phyloP scores from a whole-genome alignment of 2,888 invertebrate genomes.

The Brachypalpus laphriformis region DNA sequence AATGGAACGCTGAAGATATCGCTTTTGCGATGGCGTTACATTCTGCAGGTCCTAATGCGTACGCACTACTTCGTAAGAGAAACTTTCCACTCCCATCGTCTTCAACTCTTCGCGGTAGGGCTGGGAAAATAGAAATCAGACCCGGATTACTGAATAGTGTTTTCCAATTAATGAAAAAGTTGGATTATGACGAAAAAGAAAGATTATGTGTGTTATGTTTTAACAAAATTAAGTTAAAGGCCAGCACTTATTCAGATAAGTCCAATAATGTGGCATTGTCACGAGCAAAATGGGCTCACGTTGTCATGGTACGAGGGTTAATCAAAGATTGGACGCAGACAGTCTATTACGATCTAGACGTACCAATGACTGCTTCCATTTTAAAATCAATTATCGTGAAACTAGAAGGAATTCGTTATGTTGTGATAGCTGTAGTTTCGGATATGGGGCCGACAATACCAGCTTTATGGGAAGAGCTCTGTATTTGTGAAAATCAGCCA shows the following conservation, averaged over 20 bases:
- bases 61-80: conserved; percentile 33
- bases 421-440: conserved; percentile 38
- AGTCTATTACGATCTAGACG: conserved; percentile 58
- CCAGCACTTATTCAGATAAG: conserved; percentile 31
- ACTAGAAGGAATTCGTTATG: conserved; percentile 30
- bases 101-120: conserved; percentile 51
- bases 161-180: conserved; percentile 33
- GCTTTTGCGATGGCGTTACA: conserved; percentile 41
- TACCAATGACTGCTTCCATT: conserved; percentile 18
- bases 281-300: conserved; percentile 46
- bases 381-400: conserved; percentile 26
- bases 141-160: conserved; percentile 50
- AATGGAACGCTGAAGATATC: conserved; percentile 54
- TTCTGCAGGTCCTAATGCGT: conserved; percentile 37
- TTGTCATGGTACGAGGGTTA: conserved; percentile 52
- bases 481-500: conserved; percentile 78
- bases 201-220: conserved; percentile 65
- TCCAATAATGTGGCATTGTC: not conserved
- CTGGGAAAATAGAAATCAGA: conserved; percentile 39
- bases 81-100: conserved; percentile 49
- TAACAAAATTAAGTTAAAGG: conserved; percentile 59
- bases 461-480: conserved; percentile 24
- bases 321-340: conserved; percentile 60
- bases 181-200: conserved; percentile 16
- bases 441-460: conserved; percentile 6